Evolutionary conservation across 2,888 invertebrate species (phyloP), one percentile per base, ranked within the genome.

Genomic region (Dasysyrphus albostriatus): DNA sequence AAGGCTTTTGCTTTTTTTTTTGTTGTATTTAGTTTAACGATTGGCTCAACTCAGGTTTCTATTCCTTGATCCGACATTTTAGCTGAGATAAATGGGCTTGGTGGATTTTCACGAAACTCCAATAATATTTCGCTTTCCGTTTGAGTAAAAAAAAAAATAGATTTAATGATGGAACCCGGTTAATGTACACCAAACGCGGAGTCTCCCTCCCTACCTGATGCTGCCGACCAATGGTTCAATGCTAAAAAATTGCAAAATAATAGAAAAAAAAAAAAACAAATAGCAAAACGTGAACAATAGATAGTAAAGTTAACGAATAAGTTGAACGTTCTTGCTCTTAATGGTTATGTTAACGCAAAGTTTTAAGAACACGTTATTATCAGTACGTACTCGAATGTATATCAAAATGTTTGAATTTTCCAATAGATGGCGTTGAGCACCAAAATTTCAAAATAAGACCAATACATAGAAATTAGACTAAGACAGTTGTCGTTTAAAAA

Each of bases 221-320:
- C 32, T 24, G 10, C 12, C 47, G 7, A 19, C 49, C 10, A 14
- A 44, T 65, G 77, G 77, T 72, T 77, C 82, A 82, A 82, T 77
- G 82, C 58, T 81, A 76, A 81, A 81, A 44, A 70, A 76, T 80
- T 80, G 80, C 80, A 59, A 80, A 80, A 80, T 69, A 67, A 67
- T 59, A 24, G 44, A 54, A 58, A 70, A 65, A 44, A 9, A n/a
- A 29, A 24, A 51, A 61, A 56, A 42, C 7, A 67, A 75, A 14
- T 29, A 42, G 32, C 61, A 49, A 61, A 7, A 67, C 49, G 14
- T 67, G 19, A 67, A 49, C 19, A 49, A 67, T 67, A 49, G 32
- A 65, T 1, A 16, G 8, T 34, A 37, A 34, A 16, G 32, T 10
- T 5, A 9, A 10, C 16, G 10, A 37, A 10, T 16, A 3, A 5